These are phyloP conservation scores for Andrena marginata DNA, from an alignment of 2,888 invertebrate species.

Conservation along the genomic window DNA sequence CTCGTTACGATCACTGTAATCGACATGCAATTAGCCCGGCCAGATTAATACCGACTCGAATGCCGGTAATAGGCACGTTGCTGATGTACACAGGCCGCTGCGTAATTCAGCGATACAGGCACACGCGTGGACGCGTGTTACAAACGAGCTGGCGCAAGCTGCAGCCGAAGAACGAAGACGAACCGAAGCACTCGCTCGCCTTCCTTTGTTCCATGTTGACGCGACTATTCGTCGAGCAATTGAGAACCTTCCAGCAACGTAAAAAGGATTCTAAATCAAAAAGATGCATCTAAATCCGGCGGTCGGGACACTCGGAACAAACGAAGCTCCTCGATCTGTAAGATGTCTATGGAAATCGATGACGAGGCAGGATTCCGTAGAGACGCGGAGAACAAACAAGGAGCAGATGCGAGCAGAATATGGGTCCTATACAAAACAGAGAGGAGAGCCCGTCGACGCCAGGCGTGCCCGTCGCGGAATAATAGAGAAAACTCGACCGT, in stretches of 20 bases:
- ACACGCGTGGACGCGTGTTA: background rate
- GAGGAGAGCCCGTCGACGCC: background rate
- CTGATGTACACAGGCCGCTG: slow-evolving; percentile 33
- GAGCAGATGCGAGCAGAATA: slow-evolving; percentile 14
- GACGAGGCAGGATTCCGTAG: background rate
- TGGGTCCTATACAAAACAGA: slow-evolving; percentile 36
- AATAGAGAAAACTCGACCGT: slow-evolving; percentile 62
- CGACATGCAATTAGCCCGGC: slow-evolving; percentile 71
- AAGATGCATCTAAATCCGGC: background rate
- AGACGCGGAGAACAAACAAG: slow-evolving; percentile 12
- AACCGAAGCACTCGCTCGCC: background rate
- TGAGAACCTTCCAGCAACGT: background rate
- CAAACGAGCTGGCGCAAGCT: background rate
- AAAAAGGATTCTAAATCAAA: background rate
- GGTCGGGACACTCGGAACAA: background rate
- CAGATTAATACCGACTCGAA: slow-evolving; percentile 69
- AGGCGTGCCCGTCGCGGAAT: slow-evolving; percentile 44
- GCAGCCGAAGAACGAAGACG: background rate
- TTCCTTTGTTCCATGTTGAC: background rate
- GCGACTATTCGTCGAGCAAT: background rate
- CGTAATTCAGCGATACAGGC: background rate
- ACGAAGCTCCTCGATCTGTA: background rate
- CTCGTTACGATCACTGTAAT: slow-evolving; percentile 74
- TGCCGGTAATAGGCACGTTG: slow-evolving; percentile 69
- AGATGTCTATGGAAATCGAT: slow-evolving; percentile 24